Percentiles rank a stretch among this genome's conserved stretches.
Evolutionary conservation across 2,888 invertebrate genomes (phyloP).

Genomic region (Hirtodrosophila confusa): DNA sequence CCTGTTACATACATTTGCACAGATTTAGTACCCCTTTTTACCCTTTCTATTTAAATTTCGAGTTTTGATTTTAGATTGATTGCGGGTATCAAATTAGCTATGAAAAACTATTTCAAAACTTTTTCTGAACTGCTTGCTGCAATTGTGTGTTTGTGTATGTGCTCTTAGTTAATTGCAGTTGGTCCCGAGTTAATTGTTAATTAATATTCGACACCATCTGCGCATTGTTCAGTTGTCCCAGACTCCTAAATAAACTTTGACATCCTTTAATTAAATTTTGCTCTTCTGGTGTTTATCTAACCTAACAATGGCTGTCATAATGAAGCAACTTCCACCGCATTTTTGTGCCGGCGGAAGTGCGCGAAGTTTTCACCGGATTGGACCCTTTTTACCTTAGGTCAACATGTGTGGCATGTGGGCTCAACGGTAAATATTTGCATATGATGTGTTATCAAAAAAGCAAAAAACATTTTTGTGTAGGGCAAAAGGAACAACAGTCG

Average conservation of each 20-base stretch:
- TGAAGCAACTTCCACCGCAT: slow-evolving; percentile 59
- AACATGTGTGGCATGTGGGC: slow-evolving; percentile 20
- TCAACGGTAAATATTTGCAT: slow-evolving; percentile 56
- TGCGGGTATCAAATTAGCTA: too few relatives aligned
- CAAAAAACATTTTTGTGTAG: slow-evolving; percentile 25
- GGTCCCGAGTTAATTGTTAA: background rate
- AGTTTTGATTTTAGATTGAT: too few relatives aligned
- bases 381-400: slow-evolving; percentile 47
- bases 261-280: slow-evolving; percentile 57
- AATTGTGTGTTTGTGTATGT: too few relatives aligned
- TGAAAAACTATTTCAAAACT: too few relatives aligned
- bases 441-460: slow-evolving; percentile 62
- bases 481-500: slow-evolving; percentile 15
- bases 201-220: background rate
- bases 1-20: too few relatives aligned
- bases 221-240: slow-evolving; percentile 28
- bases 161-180: slow-evolving; percentile 12
- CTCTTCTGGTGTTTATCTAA: slow-evolving; percentile 47
- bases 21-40: too few relatives aligned
- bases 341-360: slow-evolving; percentile 55
- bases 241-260: slow-evolving; percentile 27
- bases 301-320: slow-evolving; percentile 57
- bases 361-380: slow-evolving; percentile 24
- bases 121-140: too few relatives aligned
- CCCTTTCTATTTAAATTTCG: too few relatives aligned